Evolutionary conservation across 2,113 vertebrate genomes (phyloP).

Genomic region (Rhipidura dahli): DNA sequence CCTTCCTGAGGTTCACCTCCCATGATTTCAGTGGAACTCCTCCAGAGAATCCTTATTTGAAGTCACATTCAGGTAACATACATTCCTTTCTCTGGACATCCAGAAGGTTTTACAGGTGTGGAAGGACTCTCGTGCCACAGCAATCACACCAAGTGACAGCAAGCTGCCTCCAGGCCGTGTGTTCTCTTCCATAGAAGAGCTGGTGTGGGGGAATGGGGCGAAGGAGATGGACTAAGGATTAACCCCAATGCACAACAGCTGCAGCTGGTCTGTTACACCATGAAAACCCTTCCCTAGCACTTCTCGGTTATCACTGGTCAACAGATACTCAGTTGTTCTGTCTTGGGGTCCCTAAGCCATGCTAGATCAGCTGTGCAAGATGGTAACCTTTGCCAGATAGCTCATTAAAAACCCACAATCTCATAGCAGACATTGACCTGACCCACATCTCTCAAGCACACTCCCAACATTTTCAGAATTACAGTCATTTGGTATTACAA

Average conservation of each 20-base stretch:
- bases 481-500: background rate
- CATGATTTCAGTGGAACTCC: background rate
- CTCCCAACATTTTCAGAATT: background rate
- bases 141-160: accelerated
- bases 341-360: background rate
- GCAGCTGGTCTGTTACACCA: background rate
- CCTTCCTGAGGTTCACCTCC: background rate
- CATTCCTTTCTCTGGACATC: background rate
- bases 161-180: accelerated
- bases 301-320: background rate
- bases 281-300: background rate
- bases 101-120: background rate
- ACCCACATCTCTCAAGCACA: background rate
- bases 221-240: background rate
- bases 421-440: background rate
- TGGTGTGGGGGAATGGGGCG: no score
- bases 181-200: background rate
- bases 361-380: background rate
- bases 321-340: background rate
- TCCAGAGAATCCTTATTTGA: background rate
- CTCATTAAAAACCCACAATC: background rate
- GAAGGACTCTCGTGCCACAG: background rate
- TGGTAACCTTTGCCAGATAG: background rate
- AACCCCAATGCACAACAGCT: background rate
- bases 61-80: background rate